phyloP scores from a whole-genome alignment of 2,113 vertebrate genomes.

The Oceanites oceanicus region DNA sequence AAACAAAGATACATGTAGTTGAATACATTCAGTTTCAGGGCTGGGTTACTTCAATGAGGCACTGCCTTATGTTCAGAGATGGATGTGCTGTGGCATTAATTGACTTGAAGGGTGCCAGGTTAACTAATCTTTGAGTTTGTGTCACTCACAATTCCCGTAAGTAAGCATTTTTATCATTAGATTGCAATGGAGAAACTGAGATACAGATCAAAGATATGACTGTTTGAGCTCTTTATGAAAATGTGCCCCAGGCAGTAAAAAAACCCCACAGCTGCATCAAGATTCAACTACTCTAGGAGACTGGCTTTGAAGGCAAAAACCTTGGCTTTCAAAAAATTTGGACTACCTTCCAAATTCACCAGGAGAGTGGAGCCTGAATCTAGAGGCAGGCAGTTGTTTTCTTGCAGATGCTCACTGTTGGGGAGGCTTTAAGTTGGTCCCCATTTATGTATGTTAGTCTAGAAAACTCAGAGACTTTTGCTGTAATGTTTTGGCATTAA shows the following conservation, averaged over 20 bases:
- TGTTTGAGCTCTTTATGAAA: neutral
- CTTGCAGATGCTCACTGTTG: neutral
- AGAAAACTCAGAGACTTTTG: neutral
- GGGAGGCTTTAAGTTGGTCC: neutral
- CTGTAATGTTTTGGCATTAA: neutral
- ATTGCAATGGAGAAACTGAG: neutral
- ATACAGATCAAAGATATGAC: neutral
- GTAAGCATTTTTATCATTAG: neutral
- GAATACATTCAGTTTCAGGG: neutral
- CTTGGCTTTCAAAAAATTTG: neutral
- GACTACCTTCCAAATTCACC: neutral
- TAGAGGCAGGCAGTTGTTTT: neutral
- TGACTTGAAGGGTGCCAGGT: neutral
- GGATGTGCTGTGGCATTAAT: neutral
- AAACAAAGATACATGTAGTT: neutral
- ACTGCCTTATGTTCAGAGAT: neutral
- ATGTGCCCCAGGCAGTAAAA: neutral
- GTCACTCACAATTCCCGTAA: neutral
- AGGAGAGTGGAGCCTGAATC: neutral
- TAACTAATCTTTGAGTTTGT: neutral
- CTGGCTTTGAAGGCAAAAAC: neutral
- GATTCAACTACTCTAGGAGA: neutral
- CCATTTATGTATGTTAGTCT: neutral
- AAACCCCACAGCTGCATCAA: rapidly evolving
- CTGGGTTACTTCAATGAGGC: neutral